A percentile compares a stretch with the other conserved stretches of the same genome.
phyloP scores from a whole-genome alignment of 2,888 invertebrate species.

The Anagyrus pseudococci region DNA sequence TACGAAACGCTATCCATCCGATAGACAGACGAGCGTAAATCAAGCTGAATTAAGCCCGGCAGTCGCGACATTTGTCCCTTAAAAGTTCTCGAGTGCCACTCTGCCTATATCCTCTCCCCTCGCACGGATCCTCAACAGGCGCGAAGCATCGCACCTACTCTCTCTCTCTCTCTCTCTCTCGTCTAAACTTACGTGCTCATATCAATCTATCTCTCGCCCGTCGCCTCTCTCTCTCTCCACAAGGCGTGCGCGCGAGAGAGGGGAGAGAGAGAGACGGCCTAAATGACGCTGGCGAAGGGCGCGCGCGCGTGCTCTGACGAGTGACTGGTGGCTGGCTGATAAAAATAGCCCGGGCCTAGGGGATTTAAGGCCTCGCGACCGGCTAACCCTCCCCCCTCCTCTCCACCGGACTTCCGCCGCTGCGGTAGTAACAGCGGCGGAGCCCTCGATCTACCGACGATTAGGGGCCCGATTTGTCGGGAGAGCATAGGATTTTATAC shows the following conservation, averaged over 20 bases:
- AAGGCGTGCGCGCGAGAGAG: no score
- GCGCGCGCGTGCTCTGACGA: background rate
- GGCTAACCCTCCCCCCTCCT: background rate
- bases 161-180: no score
- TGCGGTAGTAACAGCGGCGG: constrained; percentile 13
- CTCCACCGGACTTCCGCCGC: background rate
- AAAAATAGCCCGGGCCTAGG: background rate
- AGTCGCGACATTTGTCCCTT: no score
- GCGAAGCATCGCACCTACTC: background rate
- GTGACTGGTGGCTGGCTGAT: constrained; percentile 9
- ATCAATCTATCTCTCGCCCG: background rate
- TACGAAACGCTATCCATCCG: no score
- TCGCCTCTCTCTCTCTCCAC: no score
- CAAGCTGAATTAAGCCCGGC: no score
- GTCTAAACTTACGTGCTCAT: background rate
- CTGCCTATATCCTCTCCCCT: no score
- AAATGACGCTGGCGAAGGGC: background rate
- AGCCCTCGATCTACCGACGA: constrained; percentile 18
- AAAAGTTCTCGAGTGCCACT: no score
- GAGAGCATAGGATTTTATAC: no score
- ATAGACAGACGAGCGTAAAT: no score
- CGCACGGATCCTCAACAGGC: no score
- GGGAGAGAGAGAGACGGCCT: background rate
- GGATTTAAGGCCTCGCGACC: constrained; percentile 4
- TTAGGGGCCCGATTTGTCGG: constrained; percentile 14